A percentile compares a stretch with the other conserved stretches of the same genome.
Conservation (phyloP, 2,888 invertebrate species). For the Drosophila buzzatii region DNA sequence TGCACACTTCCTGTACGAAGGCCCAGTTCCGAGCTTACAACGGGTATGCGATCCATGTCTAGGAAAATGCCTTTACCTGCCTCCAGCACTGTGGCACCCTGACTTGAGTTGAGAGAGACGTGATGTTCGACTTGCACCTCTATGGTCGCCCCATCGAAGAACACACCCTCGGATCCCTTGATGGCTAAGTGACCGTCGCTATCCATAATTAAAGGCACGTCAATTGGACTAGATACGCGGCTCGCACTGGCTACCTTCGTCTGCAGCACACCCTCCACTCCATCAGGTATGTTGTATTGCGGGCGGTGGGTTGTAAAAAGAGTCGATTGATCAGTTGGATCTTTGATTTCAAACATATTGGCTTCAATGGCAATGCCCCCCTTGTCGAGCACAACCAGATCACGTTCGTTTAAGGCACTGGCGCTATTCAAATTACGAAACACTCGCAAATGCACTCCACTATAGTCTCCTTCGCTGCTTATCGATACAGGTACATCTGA, state of each 20-base stretch:
- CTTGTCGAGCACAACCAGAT: constrained; percentile 87
- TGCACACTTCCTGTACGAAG: constrained; percentile 87
- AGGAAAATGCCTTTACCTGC: constrained; percentile 90
- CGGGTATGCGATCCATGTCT: constrained; percentile 90
- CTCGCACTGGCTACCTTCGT: constrained; percentile 90
- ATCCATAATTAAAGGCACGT: constrained; percentile 88
- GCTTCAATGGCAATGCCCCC: constrained; percentile 90
- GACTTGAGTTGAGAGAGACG: constrained; percentile 91
- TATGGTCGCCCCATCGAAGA: constrained; percentile 90
- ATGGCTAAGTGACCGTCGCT: constrained; percentile 89
- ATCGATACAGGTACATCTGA: constrained; percentile 86
- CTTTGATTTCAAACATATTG: constrained; percentile 89
- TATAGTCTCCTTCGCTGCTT: constrained; percentile 73
- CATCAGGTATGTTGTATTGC: constrained; percentile 89
- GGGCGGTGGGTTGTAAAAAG: constrained; percentile 92
- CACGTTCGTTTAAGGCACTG: constrained; percentile 60
- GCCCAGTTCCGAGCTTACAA: constrained; percentile 86
- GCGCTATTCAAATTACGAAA: constrained; percentile 73
- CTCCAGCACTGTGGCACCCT: constrained; percentile 90
- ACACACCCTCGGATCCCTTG: constrained; percentile 92
- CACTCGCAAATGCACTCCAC: constrained; percentile 84
- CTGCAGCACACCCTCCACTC: constrained; percentile 87
- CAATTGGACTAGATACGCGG: constrained; percentile 90
- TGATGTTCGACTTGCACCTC: constrained; percentile 92
- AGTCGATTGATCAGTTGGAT: constrained; percentile 88